Evolutionary conservation across 2,797 vertebrate genomes (phyloP).

Genomic region (Mus caroli): DNA sequence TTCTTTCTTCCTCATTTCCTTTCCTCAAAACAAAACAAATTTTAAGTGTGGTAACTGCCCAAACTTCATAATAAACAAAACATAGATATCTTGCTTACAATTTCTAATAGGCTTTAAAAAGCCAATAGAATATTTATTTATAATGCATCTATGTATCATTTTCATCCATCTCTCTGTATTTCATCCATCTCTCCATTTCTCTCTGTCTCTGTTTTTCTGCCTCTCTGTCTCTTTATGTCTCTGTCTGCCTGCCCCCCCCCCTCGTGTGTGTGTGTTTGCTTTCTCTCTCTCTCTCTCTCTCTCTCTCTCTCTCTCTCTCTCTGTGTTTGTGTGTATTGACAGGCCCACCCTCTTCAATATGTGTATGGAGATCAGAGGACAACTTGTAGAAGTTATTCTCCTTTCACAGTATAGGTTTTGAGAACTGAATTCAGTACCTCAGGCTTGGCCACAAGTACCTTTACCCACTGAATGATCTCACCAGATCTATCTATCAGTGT

Average conservation of each 20-base stretch:
- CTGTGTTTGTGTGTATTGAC: not conserved
- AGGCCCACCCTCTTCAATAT: not conserved
- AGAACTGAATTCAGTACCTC: not conserved
- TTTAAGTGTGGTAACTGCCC: not conserved
- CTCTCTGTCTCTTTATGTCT: not conserved
- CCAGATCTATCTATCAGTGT: not conserved
- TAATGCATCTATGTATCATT: not conserved
- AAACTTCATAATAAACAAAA: conserved; percentile 24
- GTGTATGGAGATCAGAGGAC: not conserved
- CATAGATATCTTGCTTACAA: not conserved
- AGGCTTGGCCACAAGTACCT: not conserved
- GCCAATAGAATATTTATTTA: not conserved
- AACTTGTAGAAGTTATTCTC: not conserved
- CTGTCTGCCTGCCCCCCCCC: not conserved
- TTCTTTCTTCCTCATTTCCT: not conserved
- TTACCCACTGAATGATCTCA: not conserved
- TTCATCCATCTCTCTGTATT: not conserved
- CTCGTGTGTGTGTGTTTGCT: not conserved
- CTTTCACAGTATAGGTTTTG: not conserved
- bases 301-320: not conserved
- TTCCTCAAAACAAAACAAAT: not conserved
- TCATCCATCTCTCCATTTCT: too few relatives aligned
- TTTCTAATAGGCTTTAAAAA: not conserved
- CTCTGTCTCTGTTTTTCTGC: not conserved
- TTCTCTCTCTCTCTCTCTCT: not conserved